These are phyloP conservation scores for Philotrypesis tridentata DNA, from an alignment of 1,140 invertebrate species.

Conservation along the genomic window DNA sequence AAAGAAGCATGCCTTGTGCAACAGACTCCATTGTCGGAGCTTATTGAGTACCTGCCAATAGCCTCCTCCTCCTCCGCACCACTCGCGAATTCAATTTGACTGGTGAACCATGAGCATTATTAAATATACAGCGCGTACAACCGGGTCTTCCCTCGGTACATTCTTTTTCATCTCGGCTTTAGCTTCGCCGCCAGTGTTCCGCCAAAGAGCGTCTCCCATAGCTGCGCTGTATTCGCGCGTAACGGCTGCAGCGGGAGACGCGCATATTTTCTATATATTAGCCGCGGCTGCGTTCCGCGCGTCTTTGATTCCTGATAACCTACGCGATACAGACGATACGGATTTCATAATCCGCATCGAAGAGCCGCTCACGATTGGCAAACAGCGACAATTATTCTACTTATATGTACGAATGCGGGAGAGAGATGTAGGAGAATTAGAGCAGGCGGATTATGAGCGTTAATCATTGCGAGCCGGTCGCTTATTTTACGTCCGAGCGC, in stretches of 20 bases:
- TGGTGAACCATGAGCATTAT: slow-evolving; percentile 57
- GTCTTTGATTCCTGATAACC: too few species aligned
- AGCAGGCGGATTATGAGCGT: not conserved
- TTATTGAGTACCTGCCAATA: slow-evolving; percentile 60
- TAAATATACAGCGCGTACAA: slow-evolving; percentile 18
- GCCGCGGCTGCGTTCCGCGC: too few species aligned
- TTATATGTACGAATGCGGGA: not conserved
- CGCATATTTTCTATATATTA: slow-evolving; percentile 22
- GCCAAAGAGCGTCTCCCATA: not conserved
- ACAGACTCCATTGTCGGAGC: slow-evolving; percentile 59
- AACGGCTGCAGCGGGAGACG: not conserved
- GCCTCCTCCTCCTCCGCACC: not conserved
- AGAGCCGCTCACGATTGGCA: not conserved
- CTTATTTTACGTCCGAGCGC: slow-evolving; percentile 30
- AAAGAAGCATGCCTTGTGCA: slow-evolving; percentile 48
- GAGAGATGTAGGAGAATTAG: not conserved
- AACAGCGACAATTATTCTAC: not conserved
- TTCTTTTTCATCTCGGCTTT: not conserved
- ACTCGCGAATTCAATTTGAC: slow-evolving; percentile 58
- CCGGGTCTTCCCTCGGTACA: not conserved
- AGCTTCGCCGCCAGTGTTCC: not conserved
- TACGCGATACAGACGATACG: not conserved
- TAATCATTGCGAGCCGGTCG: slow-evolving; percentile 25
- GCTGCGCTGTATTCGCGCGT: too few species aligned
- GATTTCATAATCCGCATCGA: not conserved